Evolutionary conservation across 2,888 invertebrate genomes (phyloP), one percentile per base, ranked within the genome.

Genomic region (Tortrix viridana): DNA sequence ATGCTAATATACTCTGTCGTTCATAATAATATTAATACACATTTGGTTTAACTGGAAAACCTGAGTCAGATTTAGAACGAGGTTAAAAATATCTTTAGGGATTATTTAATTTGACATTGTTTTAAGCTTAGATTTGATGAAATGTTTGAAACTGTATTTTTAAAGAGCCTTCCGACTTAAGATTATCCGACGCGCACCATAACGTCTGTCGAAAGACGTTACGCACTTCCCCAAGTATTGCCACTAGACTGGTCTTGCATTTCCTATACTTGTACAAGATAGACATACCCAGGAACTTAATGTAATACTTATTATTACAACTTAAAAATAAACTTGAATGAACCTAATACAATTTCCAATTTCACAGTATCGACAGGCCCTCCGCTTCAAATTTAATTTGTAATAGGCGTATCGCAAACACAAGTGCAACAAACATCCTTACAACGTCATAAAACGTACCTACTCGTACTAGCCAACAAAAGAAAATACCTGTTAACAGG

Each of bases 401-500:
- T 85, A 85, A 88, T 73, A 85, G 73, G 82, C 89, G 88, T 86
- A 85, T 86, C 86, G 88, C 85, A 89, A 89, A 89, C 90, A 89
- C 90, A 89, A 91, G 90, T 90, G 89, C 82, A 82, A 75, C 73
- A 77, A 75, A 77, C 76, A 67, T 66, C 54, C 70, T 77, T 32
- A 75, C 76, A 73, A 75, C 77, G 76, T 74, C 69, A 70, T 69
- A 61, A 68, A 72, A 60, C 59, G 69, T 68, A 71, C 67, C 66
- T 56, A 73, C 72, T 76, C 79, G 76, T 70, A 70, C 73, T 68
- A 70, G 67, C 63, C 69, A 71, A 74, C 74, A 75, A 68, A 70
- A 70, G 71, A 19, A 56, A 76, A 74, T 75, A 86, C 86, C 86
- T 86, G 86, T 86, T 82, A 74, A 73, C 79, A 80, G 76, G 75